Percentiles rank a stretch among this genome's conserved stretches.
Conservation (phyloP, 2,888 invertebrate species). For the Sepioteuthis lessoniana region DNA sequence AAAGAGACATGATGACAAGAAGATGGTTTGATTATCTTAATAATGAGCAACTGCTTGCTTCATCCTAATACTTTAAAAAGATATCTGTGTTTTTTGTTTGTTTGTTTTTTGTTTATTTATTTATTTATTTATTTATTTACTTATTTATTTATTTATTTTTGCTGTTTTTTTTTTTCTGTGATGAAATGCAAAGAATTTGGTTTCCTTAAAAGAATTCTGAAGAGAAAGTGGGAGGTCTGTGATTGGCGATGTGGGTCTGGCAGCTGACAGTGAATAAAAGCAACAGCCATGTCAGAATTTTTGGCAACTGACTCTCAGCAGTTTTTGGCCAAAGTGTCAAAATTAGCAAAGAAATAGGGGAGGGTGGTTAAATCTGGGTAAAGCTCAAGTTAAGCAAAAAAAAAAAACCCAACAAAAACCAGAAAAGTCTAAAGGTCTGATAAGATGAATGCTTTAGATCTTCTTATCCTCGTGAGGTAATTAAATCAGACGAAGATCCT, state of each 20-base stretch:
- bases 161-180: too few species aligned
- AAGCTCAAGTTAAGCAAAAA: background rate
- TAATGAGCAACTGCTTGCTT: too few species aligned
- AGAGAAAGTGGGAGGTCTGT: background rate
- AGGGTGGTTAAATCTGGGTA: background rate
- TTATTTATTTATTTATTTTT: too few species aligned
- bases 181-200: slow-evolving; percentile 16
- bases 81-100: too few species aligned
- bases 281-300: background rate
- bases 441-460: too few species aligned
- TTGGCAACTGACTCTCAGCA: background rate
- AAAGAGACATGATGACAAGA: background rate
- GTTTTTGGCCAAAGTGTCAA: slow-evolving; percentile 13
- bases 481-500: background rate
- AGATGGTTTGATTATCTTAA: too few species aligned
- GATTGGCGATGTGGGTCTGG: background rate
- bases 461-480: background rate
- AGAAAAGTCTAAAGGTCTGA: too few species aligned
- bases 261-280: background rate
- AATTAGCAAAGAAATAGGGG: background rate
- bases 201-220: background rate
- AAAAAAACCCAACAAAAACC: background rate
- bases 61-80: too few species aligned
- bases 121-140: too few species aligned
- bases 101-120: too few species aligned